phyloP scores from a whole-genome alignment of 2,888 invertebrate genomes.

The Bombylius discolor region DNA sequence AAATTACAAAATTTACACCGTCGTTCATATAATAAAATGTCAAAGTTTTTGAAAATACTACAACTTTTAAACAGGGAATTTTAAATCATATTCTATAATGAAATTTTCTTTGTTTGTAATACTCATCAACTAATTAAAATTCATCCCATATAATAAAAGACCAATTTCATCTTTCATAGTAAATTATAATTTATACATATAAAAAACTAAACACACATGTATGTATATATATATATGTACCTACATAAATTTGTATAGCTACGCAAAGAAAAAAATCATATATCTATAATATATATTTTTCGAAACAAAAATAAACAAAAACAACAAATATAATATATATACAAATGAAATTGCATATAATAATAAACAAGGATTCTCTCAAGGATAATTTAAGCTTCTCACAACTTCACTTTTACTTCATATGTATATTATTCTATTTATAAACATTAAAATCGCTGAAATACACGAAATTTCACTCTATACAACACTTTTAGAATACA shows the following conservation, averaged over 20 bases:
- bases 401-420: slow-evolving; percentile 1
- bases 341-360: slow-evolving; percentile 35
- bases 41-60: background rate
- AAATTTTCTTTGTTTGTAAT: background rate
- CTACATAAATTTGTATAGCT: no score
- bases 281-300: background rate
- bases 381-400: slow-evolving; percentile 36
- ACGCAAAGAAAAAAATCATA: background rate
- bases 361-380: slow-evolving; percentile 38
- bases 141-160: background rate
- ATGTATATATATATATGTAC: no score
- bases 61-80: no score
- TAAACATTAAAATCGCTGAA: background rate
- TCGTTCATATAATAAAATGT: background rate
- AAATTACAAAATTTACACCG: no score
- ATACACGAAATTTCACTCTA: background rate
- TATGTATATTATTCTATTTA: background rate
- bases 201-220: no score
- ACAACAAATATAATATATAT: background rate
- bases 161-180: background rate
- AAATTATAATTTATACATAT: no score
- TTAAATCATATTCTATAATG: no score
- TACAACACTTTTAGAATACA: background rate
- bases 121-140: background rate
- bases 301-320: background rate